A percentile compares a stretch with the other conserved stretches of the same genome.
Evolutionary conservation across 2,113 vertebrate species (phyloP).

Genomic region (Plestiodon gilberti): DNA sequence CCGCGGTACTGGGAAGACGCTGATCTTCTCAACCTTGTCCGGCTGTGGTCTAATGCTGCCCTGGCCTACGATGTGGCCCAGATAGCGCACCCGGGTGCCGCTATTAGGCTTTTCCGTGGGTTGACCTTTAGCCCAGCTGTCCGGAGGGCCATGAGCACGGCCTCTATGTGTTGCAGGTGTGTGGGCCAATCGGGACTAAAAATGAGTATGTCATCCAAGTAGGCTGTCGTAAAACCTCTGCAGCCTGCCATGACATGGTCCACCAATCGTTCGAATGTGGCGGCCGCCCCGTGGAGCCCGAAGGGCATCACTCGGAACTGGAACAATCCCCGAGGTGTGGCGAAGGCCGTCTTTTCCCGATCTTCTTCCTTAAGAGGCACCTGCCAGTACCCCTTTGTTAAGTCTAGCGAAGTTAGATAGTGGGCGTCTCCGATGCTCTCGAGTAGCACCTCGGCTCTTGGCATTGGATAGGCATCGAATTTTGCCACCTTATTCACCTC

Average conservation of each 20-base stretch:
- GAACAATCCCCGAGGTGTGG: not conserved
- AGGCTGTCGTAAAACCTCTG: not conserved
- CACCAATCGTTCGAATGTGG: not conserved
- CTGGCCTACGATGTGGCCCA: not conserved
- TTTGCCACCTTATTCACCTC: not conserved
- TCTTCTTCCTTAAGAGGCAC: no score
- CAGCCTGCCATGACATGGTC: not conserved
- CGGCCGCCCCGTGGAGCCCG: not conserved
- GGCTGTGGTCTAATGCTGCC: rapidly evolving
- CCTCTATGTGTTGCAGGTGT: no score
- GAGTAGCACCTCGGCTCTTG: not conserved
- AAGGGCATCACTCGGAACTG: not conserved
- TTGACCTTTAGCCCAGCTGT: not conserved
- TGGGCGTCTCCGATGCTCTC: no score
- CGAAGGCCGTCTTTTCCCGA: no score
- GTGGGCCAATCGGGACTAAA: not conserved
- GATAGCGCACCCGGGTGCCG: not conserved
- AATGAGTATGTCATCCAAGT: not conserved
- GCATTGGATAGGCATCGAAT: not conserved
- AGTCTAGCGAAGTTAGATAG: no score
- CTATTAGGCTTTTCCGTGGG: not conserved
- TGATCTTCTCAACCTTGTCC: not conserved
- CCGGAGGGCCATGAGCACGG: rapidly evolving
- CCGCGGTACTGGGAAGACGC: rapidly evolving
- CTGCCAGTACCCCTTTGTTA: no score